Evolutionary conservation across 2,888 invertebrate genomes (phyloP).

Genomic region (Imbricaverruca yamaguchii): DNA sequence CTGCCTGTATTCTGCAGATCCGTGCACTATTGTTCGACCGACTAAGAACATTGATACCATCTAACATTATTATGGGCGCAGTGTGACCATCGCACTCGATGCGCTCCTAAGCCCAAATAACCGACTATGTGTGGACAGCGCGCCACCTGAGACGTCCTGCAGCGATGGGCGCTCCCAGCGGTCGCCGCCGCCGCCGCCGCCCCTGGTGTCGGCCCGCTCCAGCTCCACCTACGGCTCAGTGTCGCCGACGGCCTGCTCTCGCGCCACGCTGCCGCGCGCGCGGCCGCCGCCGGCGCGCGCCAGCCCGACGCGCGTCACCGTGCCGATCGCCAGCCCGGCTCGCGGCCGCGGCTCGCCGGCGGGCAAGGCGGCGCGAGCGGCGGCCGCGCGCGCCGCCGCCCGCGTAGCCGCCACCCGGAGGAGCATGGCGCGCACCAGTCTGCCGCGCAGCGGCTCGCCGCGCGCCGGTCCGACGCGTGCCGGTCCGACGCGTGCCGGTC

Average conservation of each 20-base stretch:
- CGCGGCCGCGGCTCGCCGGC: neutral
- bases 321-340: neutral
- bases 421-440: neutral
- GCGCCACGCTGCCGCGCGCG: neutral
- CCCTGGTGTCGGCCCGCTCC: neutral
- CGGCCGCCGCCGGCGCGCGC: neutral
- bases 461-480: neutral
- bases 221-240: neutral
- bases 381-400: slow-evolving; percentile 15
- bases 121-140: no score
- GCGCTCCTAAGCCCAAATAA: no score
- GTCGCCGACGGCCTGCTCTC: neutral
- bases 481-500: neutral
- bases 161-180: neutral
- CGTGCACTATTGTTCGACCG: no score
- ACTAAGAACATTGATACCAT: no score
- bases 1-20: no score
- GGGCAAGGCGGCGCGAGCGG: neutral
- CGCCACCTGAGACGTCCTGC: no score
- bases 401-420: neutral
- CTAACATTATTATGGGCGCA: no score
- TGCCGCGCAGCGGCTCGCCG: neutral
- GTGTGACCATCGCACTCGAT: no score
- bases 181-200: neutral
- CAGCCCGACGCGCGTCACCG: slow-evolving; percentile 3